phyloP scores from a whole-genome alignment of 2,888 invertebrate genomes.

The Dorcus parallelipipedus region DNA sequence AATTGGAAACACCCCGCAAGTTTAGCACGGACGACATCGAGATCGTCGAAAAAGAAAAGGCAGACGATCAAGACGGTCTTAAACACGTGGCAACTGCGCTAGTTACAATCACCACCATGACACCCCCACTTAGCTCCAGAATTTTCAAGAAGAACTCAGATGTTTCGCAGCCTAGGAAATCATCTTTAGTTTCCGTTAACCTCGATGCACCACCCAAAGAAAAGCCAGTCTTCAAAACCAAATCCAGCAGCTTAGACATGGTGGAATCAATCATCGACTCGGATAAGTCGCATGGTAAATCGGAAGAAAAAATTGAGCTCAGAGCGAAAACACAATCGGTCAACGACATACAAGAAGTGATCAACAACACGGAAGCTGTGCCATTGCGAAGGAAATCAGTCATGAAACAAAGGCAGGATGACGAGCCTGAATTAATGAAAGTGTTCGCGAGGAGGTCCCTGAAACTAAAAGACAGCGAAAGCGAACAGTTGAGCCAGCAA shows the following conservation, averaged over 20 bases:
- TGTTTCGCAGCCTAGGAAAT: constrained; percentile 23
- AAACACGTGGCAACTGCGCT: constrained; percentile 26
- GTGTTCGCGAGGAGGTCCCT: constrained; percentile 78
- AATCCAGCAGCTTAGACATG: constrained; percentile 56
- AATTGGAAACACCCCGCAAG: constrained; percentile 32
- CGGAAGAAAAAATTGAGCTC: constrained; percentile 7
- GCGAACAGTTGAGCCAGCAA: constrained; percentile 58
- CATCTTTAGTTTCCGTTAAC: constrained; percentile 30
- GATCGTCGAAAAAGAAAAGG: constrained; percentile 43
- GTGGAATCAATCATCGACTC: constrained; percentile 46
- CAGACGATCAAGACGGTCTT: constrained; percentile 28
- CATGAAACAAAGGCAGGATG: constrained; percentile 55
- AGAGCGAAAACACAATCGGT: constrained; percentile 16
- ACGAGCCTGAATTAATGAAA: constrained; percentile 77
- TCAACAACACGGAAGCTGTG: constrained; percentile 45
- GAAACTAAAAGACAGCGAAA: constrained; percentile 71
- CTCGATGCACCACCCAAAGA: constrained; percentile 8
- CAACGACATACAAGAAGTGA: constrained; percentile 9
- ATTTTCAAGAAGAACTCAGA: constrained; percentile 22
- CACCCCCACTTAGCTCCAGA: constrained; percentile 18
- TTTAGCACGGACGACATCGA: constrained; percentile 51
- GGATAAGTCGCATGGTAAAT: constrained; percentile 9
- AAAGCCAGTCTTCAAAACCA: constrained; percentile 54
- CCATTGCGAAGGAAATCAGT: constrained; percentile 58
- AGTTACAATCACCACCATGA: constrained; percentile 27